Base-by-base conservation (phyloP, 2,113 vertebrate species). In the Fregetta grallaria region DNA sequence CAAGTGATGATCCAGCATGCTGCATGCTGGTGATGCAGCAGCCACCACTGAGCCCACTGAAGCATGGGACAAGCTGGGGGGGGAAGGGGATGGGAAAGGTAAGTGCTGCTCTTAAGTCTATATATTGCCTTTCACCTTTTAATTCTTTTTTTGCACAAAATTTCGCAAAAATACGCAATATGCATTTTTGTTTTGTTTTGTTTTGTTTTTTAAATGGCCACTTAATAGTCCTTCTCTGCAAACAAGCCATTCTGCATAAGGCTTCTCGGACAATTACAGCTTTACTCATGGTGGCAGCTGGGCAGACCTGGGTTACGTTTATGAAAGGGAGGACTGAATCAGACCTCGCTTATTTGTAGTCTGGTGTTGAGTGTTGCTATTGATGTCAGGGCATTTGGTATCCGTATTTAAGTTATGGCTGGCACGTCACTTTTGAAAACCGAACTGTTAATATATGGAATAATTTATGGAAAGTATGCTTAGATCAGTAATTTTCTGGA, bases 1-100 rank as follows among this genome's bases (percentile, higher is more conserved):
- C 97, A 95, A 96, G 74, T 74, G 91, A 77, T 73, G 86, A 73
- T 89, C 92, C 66, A 82, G 73, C 73, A 42, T 36, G 45, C 92
- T 79, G 70, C 66, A 4, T 83, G 72, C 89, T 79, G 65, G 94
- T 73, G 91, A 66, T 89, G 70, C 36, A 87, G 84, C 71, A 92
- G 86, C 80, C 56, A 36, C 63, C 42, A 6, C 84, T 79, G 90
- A 86, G 86, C 55, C 36, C 76, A 38, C 67, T 91, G 91, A 95
- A 94, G 84, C 91, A 47, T 80, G 10, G 71, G 45, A 62, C 40
- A 87, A 82, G 45, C 58, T 77, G 7, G 1, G 30, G 9, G 9
- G 11, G 4, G 2, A 9, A 13, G 22, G 11, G 22, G 12, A 13
- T 19, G 13, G 32, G 13, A 44, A 78, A 84, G 13, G 9, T 22